Evolutionary conservation across 2,113 vertebrate genomes (phyloP).

Genomic region (Ictalurus furcatus): DNA sequence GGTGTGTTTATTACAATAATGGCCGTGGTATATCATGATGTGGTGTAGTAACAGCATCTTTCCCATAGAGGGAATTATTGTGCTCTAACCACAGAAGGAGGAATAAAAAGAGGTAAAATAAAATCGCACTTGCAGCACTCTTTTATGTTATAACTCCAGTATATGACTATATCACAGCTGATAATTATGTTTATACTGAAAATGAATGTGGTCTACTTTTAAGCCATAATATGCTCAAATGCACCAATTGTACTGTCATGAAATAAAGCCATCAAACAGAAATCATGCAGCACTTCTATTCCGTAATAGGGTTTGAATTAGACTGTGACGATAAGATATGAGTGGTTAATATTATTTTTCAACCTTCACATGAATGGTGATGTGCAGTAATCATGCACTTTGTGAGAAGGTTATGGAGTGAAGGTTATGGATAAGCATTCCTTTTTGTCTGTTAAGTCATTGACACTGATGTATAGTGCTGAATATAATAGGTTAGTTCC

Average conservation of each 20-base stretch:
- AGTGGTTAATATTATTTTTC: neutral
- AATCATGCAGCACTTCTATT: neutral
- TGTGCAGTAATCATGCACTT: neutral
- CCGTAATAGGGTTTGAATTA: neutral
- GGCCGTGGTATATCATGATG: neutral
- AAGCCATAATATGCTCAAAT: neutral
- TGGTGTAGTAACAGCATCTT: constrained; percentile 48
- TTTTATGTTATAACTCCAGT: neutral
- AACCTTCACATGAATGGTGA: neutral
- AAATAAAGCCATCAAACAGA: neutral
- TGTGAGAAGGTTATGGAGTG: neutral
- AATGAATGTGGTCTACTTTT: neutral
- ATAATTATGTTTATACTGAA: neutral
- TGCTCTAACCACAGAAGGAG: neutral
- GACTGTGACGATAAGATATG: neutral
- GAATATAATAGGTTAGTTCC: neutral
- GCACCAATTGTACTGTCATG: neutral
- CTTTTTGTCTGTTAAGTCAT: neutral
- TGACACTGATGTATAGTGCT: neutral
- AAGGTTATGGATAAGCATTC: neutral
- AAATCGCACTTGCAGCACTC: neutral
- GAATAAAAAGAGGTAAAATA: neutral
- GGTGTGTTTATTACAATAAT: neutral
- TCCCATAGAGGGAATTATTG: constrained; percentile 67
- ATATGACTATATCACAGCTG: neutral